phyloP scores from a whole-genome alignment of 2,888 invertebrate genomes.

The Pollenia amentaria region DNA sequence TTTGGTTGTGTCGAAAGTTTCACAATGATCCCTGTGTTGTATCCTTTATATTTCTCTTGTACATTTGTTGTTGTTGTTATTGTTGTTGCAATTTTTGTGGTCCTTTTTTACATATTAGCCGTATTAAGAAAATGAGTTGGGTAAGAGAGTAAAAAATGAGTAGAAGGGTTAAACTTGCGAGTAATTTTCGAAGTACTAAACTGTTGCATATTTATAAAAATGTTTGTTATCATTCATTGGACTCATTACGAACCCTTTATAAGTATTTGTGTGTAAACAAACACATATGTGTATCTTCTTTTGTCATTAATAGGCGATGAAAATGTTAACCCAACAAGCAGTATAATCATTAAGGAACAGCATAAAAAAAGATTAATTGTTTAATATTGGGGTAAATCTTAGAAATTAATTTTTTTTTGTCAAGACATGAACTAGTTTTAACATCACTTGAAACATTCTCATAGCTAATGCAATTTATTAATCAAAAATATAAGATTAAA shows the following conservation, averaged over 20 bases:
- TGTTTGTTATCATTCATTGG: constrained; percentile 3
- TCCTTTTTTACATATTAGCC: not conserved
- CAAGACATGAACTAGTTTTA: no score
- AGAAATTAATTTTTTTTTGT: no score
- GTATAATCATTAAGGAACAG: no score
- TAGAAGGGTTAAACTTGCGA: not conserved
- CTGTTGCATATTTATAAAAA: constrained; percentile 26
- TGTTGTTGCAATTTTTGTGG: constrained; percentile 11
- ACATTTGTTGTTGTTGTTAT: not conserved
- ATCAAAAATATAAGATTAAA: no score
- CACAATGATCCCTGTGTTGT: constrained; percentile 9
- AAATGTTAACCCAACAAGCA: not conserved
- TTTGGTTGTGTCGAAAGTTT: constrained; percentile 3
- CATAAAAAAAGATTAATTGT: no score
- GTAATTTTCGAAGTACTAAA: not conserved
- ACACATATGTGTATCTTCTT: not conserved
- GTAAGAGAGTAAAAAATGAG: not conserved
- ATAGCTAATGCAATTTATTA: no score
- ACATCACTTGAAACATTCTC: no score
- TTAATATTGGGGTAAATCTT: no score
- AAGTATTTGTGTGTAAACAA: not conserved
- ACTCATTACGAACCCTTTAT: not conserved
- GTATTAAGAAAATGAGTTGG: not conserved
- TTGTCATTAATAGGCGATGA: not conserved
- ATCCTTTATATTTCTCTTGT: not conserved